Base-by-base conservation (phyloP, 1,140 invertebrate genomes). In the Pygmarrhopalites habei region DNA sequence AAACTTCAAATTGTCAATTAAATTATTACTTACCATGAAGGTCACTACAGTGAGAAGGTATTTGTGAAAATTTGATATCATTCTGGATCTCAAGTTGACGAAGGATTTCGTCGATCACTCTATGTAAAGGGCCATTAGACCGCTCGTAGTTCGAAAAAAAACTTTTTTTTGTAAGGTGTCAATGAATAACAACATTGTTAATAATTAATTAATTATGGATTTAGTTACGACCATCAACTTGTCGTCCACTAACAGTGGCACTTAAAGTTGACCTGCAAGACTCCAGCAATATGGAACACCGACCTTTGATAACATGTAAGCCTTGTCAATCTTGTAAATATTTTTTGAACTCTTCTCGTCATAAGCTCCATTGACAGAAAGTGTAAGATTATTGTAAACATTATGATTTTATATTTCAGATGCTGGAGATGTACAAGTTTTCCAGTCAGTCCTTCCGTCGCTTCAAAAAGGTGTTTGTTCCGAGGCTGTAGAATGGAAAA, bases 401-500 rank as follows among this genome's bases (percentile, higher is more conserved):
- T n/a, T 15, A 21, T 23, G 21, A 7, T 28, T 28, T 25, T 10
- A 55, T 14, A 26, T 26, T 25, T 5, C 70, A 95, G 92, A 88
- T 85, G 86, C 89, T 74, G 93, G 93, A 61, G 90, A 95, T 76
- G 83, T 86, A 74, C 85, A 84, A 61, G 80, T 95, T 60, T 95
- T 95, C 78, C 84, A 85, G 60, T 84, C 83, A n/a, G 77, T 95
- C 66, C 86, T 91, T 74, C 79, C 84, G 26, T 82, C 82, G 58
- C 78, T 95, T 25, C 76, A 85, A 1, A 83, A 89, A 73, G 85
- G 86, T 10, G 82, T 97, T 61, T 87, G 90, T 7, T 81, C 86
- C 72, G 92, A 95, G 73, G 81, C 85, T 1, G 86, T 86, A 70
- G 92, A 97, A 78, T 95, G 92, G 92, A 83, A 86, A 71, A 82